A percentile compares a stretch with the other conserved stretches of the same genome.
phyloP scores from a whole-genome alignment of 1,140 invertebrate genomes.

The Zaprionus camerounensis region DNA sequence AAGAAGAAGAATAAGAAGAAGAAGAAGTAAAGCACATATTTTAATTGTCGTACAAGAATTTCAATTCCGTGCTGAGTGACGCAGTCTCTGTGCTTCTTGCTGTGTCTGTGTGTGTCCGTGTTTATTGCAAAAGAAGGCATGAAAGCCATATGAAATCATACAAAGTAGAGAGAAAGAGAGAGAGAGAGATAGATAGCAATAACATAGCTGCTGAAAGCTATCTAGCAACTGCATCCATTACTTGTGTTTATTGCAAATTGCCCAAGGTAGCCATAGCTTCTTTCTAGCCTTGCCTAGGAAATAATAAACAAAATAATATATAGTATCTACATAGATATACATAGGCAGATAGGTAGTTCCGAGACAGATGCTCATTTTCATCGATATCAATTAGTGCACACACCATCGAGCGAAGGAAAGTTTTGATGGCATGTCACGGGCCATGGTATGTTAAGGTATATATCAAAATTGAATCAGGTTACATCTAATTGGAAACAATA shows the following conservation, averaged over 20 bases:
- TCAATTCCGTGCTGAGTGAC: constrained; percentile 61
- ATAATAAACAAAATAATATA: no score
- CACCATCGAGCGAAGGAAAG: not conserved
- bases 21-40: constrained; percentile 68
- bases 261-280: not conserved
- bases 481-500: not conserved
- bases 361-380: not conserved
- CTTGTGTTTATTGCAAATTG: not conserved
- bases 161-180: not conserved
- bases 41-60: constrained; percentile 73
- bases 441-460: not conserved
- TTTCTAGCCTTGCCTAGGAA: not conserved
- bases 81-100: constrained; percentile 25
- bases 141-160: constrained; percentile 21
- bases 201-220: constrained; percentile 65
- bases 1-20: not conserved
- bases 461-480: not conserved
- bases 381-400: not conserved
- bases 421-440: not conserved
- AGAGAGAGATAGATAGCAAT: constrained; percentile 50
- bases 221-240: constrained; percentile 44
- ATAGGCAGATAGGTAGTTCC: not conserved
- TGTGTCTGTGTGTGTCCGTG: constrained; percentile 2
- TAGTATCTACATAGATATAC: not conserved
- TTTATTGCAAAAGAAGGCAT: constrained; percentile 24